Base-by-base conservation (phyloP, 2,113 vertebrate genomes). In the Prunella himalayana region DNA sequence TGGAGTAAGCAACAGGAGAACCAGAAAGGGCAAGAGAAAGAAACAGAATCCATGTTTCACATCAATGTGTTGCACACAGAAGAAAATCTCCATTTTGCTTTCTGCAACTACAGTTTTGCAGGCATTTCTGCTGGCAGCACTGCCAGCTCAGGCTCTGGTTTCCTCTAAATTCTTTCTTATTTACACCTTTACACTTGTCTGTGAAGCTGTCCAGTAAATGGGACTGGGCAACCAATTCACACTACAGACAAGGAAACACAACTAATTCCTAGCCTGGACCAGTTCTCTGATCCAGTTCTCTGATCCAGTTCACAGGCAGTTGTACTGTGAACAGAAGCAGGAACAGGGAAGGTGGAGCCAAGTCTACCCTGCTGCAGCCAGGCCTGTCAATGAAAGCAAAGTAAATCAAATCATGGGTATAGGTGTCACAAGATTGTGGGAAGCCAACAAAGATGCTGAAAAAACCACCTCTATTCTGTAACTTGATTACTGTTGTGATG, bases 311-410 rank as follows among this genome's bases (percentile, higher is more conserved):
- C 79, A 87, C 2, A 53, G 49, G 65, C 68, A 92, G 71, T 18
- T 0, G 0, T 33, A 61, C 56, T 2, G 6, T 30, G 24, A 45
- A 79, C 28, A 78, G 27, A 17, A 53, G 15, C 31, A 77, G 42
- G n/a, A 84, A 68, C 17, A 60, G 23, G 41, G 61, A 84, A 82
- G 44, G 57, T 75, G 31, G 42, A 66, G 31, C 73, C 76, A 28
- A 85, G 21, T 7, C 37, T 18, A 41, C 30, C 15, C 71, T 59
- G 50, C 63, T 39, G 68, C 56, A 70, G 71, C 44, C 73, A 87
- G 37, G 53, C 50, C 53, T 79, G 75, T 41, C 78, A 76, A 27
- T 4, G 21, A 84, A 79, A 85, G 47, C 45, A 28, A 68, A 68
- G 50, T 3, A 61, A 33, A 92, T 66, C 28, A 88, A 72, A 57